A percentile compares a stretch with the other conserved stretches of the same genome.
Evolutionary conservation across 2,113 vertebrate genomes (phyloP).

Genomic region (Lasiurus borealis): DNA sequence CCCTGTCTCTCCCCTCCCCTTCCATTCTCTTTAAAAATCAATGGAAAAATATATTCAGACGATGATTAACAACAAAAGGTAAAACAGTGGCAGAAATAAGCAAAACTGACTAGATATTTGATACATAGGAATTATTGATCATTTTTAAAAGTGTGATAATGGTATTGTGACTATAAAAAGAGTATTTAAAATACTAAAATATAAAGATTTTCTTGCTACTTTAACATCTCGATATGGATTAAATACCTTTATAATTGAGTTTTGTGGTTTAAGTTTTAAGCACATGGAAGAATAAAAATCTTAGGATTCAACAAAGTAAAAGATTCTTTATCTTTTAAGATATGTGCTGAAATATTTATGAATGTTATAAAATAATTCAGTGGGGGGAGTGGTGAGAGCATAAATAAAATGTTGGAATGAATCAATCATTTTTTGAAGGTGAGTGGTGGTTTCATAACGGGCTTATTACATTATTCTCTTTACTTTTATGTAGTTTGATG

Average conservation of each 20-base stretch:
- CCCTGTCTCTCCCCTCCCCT: no score
- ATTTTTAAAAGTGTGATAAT: not conserved
- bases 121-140: not conserved
- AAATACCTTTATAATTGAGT: slow-evolving; percentile 32
- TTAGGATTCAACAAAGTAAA: slow-evolving; percentile 30
- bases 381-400: not conserved
- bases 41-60: no score
- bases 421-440: slow-evolving; percentile 59
- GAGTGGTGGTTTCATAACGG: not conserved
- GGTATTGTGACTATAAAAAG: not conserved
- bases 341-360: slow-evolving; percentile 69
- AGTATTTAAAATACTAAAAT: not conserved
- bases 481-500: slow-evolving; percentile 59
- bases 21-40: no score
- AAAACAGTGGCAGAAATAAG: not conserved
- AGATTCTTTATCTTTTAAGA: slow-evolving; percentile 48
- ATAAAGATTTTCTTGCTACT: not conserved
- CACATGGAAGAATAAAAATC: not conserved
- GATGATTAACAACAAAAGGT: not conserved
- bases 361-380: slow-evolving; percentile 52
- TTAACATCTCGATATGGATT: slow-evolving; percentile 28
- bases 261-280: slow-evolving; percentile 33
- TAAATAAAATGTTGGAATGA: slow-evolving; percentile 67
- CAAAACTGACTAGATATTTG: not conserved
- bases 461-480: slow-evolving; percentile 66